Evolutionary conservation across 1,140 invertebrate genomes (phyloP), one percentile per base, ranked within the genome.

Genomic region (Potamilus streckersoni): DNA sequence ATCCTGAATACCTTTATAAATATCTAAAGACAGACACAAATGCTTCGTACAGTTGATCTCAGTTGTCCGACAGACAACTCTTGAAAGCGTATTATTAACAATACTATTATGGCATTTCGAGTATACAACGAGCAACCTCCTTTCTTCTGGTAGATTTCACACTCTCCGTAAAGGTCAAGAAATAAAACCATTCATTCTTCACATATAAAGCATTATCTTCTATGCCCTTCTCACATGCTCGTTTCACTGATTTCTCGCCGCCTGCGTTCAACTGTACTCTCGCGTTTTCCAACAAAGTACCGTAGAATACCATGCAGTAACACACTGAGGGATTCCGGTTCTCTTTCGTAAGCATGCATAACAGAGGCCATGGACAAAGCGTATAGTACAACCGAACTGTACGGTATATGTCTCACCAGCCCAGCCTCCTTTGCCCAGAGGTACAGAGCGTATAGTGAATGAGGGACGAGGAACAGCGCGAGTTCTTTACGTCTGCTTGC

Each of bases 321-420:
- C 66, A 81, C 31, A 6, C 79, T 83, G 19, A 86, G 72, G 8
- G 86, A 86, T 23, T 82, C 79, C 64, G 84, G 83, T 61, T 87
- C 83, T 12, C 84, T 76, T 69, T 87, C 86, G 68, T 87, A 86
- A 0, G 86, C 84, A 64, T 87, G 85, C 86, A 87, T 87, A 3
- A 87, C 72, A 1, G 82, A 77, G 4, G 82, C 78, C 85, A 86
- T 86, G 15, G 86, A 84, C 1, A 84, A 14, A 14, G 83, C 79
- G 66, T 80, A 87, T 11, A 85, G 15, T 5, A 80, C 56, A 0
- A 84, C 76, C 16, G 81, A 84, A 58, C 82, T 80, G 19, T 80
- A 79, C 20, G 78, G 86, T 17, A 84, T 71, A 19, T 79, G 73
- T 0, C 69, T 62, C 14, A 76, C 60, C 1, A 82, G 15, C 55